Conservation (phyloP, 2,888 invertebrate genomes). For the Lithophane socia region DNA sequence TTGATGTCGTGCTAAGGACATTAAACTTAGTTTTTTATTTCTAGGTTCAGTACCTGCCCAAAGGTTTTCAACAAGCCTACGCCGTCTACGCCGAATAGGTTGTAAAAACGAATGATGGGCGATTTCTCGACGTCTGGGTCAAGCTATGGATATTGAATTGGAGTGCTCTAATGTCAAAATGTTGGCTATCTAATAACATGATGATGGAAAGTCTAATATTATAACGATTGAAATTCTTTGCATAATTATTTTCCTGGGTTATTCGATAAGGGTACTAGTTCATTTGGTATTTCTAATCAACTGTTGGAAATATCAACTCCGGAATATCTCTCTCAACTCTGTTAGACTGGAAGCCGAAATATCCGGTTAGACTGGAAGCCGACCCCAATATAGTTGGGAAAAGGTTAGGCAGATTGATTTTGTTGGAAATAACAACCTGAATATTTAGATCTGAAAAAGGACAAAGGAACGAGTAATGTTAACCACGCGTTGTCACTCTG, state of each 20-base stretch:
- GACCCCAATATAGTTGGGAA: no score
- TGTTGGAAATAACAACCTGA: no score
- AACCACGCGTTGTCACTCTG: not conserved
- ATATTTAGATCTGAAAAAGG: not conserved
- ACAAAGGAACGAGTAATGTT: not conserved
- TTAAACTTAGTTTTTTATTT: not conserved
- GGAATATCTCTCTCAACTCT: no score
- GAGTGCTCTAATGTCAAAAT: not conserved
- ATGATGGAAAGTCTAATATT: not conserved
- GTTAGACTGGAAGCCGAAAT: no score
- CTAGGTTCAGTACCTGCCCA: not conserved
- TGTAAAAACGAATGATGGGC: not conserved
- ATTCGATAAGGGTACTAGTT: not conserved
- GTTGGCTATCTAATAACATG: not conserved
- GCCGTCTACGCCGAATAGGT: not conserved
- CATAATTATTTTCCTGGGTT: not conserved
- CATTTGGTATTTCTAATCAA: constrained; percentile 23
- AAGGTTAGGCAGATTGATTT: no score
- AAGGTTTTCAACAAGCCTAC: not conserved
- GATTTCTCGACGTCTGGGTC: not conserved
- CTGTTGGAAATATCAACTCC: not conserved
- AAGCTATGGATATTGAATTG: not conserved
- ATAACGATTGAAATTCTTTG: not conserved
- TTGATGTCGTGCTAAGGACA: not conserved
- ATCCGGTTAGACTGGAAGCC: no score